phyloP scores from a whole-genome alignment of 2,888 invertebrate genomes.

The Lycia hirtaria region DNA sequence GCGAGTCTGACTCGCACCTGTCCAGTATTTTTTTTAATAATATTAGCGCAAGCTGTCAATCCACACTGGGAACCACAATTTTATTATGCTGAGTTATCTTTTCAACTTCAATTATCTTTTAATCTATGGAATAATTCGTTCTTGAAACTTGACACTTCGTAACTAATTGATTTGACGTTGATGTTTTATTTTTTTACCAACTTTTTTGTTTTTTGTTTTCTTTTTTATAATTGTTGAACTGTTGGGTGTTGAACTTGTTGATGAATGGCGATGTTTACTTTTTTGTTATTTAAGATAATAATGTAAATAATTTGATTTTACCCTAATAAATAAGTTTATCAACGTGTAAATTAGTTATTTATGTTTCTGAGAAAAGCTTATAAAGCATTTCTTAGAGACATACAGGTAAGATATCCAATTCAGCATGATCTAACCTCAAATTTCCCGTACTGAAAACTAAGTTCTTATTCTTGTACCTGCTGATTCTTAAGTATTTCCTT shows the following conservation, averaged over 20 bases:
- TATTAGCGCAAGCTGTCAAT: not conserved
- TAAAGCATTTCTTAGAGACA: not conserved
- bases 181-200: no score
- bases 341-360: not conserved
- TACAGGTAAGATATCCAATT: not conserved
- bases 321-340: not conserved
- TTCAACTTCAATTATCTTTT: no score
- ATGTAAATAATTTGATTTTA: not conserved
- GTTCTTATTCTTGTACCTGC: constrained; percentile 11
- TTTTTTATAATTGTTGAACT: not conserved
- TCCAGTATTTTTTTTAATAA: not conserved
- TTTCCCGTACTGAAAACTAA: not conserved
- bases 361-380: constrained; percentile 1
- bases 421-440: constrained; percentile 19
- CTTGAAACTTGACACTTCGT: no score
- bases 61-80: no score
- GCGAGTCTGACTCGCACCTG: no score
- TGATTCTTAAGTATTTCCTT: not conserved
- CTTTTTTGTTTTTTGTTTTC: not conserved
- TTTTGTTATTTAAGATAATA: no score
- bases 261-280: no score
- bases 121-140: not conserved
- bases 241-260: no score
- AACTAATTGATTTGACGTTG: no score
- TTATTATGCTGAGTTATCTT: not conserved